Conservation (phyloP, 2,888 invertebrate genomes). For the Cryptophagus acutangulus region DNA sequence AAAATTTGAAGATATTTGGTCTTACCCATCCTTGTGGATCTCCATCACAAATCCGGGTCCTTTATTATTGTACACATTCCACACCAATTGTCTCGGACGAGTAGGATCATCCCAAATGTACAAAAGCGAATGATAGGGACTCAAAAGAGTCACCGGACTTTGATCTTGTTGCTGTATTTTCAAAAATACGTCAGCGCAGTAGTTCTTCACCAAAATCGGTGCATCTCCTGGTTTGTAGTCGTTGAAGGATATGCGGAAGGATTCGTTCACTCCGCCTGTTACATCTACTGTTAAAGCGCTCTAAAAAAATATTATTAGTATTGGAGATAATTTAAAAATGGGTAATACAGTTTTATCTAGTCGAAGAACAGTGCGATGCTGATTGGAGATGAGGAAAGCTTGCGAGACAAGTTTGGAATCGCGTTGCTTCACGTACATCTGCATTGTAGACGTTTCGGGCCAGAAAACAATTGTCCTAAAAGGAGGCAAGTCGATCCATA, state of each 20-base stretch:
- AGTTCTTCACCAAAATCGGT: constrained; percentile 77
- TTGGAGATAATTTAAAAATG: constrained; percentile 7
- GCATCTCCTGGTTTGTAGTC: constrained; percentile 73
- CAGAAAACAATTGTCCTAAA: constrained; percentile 70
- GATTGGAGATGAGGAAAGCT: constrained; percentile 66
- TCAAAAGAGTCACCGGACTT: constrained; percentile 66
- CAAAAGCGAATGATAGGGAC: constrained; percentile 68
- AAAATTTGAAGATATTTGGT: background rate
- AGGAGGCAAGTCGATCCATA: constrained; percentile 73
- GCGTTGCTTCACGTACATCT: constrained; percentile 73
- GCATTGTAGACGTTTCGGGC: constrained; percentile 77
- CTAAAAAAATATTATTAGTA: constrained; percentile 45
- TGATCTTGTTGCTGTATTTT: constrained; percentile 66
- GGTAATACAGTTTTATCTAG: constrained; percentile 78
- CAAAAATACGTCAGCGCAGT: constrained; percentile 74
- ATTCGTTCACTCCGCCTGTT: constrained; percentile 65
- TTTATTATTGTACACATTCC: constrained; percentile 80
- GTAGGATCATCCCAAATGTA: constrained; percentile 86
- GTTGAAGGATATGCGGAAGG: constrained; percentile 70
- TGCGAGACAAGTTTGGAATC: constrained; percentile 73
- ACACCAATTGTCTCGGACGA: constrained; percentile 64
- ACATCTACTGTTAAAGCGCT: constrained; percentile 67
- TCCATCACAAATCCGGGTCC: constrained; percentile 68
- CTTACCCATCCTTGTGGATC: constrained; percentile 63
- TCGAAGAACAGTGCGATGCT: constrained; percentile 69